These are phyloP conservation scores for Eulemur rufifrons DNA, from an alignment of 2,113 vertebrate genomes.

Conservation along the genomic window DNA sequence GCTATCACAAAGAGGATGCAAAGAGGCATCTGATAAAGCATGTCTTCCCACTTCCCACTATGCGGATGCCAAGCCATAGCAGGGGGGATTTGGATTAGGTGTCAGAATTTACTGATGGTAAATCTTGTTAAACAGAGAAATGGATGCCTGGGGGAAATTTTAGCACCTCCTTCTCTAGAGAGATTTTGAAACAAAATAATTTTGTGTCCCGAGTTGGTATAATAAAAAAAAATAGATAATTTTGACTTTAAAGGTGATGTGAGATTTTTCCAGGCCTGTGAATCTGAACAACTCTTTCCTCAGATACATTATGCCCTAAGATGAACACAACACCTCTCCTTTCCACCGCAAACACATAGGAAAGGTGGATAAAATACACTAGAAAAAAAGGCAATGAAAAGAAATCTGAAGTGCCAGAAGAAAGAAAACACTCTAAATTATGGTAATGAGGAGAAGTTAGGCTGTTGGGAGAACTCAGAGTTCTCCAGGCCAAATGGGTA, in stretches of 20 bases:
- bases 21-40: background rate
- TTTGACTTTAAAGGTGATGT: background rate
- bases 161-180: background rate
- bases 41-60: background rate
- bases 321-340: background rate
- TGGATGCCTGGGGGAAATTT: background rate
- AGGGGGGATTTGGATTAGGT: background rate
- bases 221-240: background rate
- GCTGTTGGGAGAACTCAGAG: background rate
- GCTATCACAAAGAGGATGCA: background rate
- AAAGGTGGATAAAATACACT: background rate
- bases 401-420: background rate
- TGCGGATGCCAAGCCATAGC: background rate
- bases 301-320: background rate
- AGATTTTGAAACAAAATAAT: constrained; percentile 28
- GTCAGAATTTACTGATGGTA: background rate
- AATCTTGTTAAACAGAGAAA: background rate
- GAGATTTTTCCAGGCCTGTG: background rate
- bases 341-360: background rate
- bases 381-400: background rate
- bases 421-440: background rate
- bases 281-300: background rate
- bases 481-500: background rate
- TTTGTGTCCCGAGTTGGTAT: background rate
- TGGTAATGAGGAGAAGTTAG: background rate